These are phyloP conservation scores for Dissostichus mawsoni DNA, from an alignment of 2,113 vertebrate species.

Conservation along the genomic window DNA sequence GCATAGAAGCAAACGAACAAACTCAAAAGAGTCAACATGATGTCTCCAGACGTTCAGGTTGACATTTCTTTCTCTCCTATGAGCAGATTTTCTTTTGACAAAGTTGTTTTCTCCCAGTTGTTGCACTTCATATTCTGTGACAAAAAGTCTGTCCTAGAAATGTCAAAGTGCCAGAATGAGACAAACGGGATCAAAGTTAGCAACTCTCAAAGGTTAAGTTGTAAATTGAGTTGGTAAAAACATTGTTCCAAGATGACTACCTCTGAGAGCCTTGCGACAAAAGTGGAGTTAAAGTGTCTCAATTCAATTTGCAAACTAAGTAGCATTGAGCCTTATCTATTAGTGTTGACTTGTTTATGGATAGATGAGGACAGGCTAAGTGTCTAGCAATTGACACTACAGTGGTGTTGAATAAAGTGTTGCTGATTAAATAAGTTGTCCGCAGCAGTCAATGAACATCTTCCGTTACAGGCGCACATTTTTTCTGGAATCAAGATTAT, in stretches of 20 bases:
- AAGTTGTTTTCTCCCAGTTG: neutral
- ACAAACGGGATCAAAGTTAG: constrained; percentile 25
- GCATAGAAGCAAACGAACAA: constrained; percentile 38
- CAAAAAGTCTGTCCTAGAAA: constrained; percentile 67
- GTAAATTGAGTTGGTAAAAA: constrained; percentile 54
- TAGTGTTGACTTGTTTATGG: constrained; percentile 8
- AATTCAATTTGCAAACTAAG: constrained; percentile 55
- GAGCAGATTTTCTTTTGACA: constrained; percentile 31
- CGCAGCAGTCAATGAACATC: neutral
- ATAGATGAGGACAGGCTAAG: constrained; percentile 17
- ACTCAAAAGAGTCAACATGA: constrained; percentile 35
- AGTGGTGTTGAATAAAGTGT: constrained; percentile 1
- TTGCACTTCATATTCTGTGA: constrained; percentile 32
- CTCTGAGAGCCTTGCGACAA: constrained; percentile 28
- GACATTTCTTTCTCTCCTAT: constrained; percentile 23
- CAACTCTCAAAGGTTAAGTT: constrained; percentile 36
- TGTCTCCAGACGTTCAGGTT: constrained; percentile 27
- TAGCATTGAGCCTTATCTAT: constrained; percentile 21
- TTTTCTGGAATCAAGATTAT: neutral
- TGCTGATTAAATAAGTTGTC: neutral
- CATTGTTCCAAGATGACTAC: constrained; percentile 16
- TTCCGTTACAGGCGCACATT: neutral
- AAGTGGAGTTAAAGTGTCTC: constrained; percentile 45
- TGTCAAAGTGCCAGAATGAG: constrained; percentile 55
- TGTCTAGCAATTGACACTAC: constrained; percentile 20